Base-by-base conservation (phyloP, 2,797 vertebrate genomes). In the Podarcis lilfordi region DNA sequence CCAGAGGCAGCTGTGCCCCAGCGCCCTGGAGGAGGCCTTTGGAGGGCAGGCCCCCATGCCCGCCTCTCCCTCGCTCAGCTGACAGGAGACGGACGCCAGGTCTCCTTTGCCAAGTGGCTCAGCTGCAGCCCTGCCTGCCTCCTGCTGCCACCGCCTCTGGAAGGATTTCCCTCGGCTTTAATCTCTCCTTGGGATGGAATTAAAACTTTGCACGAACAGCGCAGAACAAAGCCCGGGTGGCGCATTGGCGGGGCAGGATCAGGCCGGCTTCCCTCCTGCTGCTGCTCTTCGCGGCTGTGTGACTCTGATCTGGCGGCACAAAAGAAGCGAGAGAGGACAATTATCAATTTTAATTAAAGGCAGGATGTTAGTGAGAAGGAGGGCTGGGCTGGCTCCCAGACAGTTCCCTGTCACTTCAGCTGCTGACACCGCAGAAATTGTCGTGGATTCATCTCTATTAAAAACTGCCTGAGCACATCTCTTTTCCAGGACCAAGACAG, bases 401-500 rank as follows among this genome's bases (percentile, higher is more conserved):
- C 89, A 89, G 84, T 85, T 90, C 85, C 50, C 80, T 74, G 91
- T 75, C 92, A 66, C 84, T 88, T 40, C 86, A 61, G 80, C 0
- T 80, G 93, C 95, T 93, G 95, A 92, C 15, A 21, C 64, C 0
- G 50, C 94, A 90, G 66, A 93, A 86, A 50, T 32, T 84, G 2
- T 59, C 2, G 19, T 86, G 59, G 89, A 87, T 32, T 82, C 77
- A 0, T 32, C 79, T 84, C 92, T 72, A 32, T 79, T 88, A 89
- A 80, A 89, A 87, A 81, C 74, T 23, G 87, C n/a, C 45, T 9
- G 61, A 72, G 85, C 32, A 3, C 32, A 2, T 80, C 91, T 43
- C 89, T 35, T 1, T 0, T 82, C 85, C 29, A 1, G 13, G 68
- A 23, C 32, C 3, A 15, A 50, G 82, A 3, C 61, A 37, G 15